Evolutionary conservation across 2,797 vertebrate species (phyloP).

Genomic region (Sebastes aleutianus): DNA sequence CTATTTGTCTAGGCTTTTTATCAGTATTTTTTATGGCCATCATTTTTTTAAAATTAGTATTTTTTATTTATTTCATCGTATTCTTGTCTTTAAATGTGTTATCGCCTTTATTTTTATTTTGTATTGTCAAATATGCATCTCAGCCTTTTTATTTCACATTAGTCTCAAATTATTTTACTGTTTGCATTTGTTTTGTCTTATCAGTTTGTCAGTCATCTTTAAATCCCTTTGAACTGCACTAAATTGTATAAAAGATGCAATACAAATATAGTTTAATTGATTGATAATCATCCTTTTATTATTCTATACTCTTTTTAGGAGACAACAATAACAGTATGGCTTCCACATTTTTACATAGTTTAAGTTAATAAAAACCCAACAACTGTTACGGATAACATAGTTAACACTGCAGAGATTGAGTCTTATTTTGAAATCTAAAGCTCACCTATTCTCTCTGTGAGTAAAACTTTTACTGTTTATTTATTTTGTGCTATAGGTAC

Average conservation of each 20-base stretch:
- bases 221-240: not conserved
- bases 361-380: not conserved
- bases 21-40: not conserved
- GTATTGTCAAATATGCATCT: not conserved
- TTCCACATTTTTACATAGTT: not conserved
- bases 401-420: not conserved
- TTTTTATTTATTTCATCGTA: not conserved
- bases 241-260: not conserved
- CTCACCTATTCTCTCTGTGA: not conserved
- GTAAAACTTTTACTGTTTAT: not conserved
- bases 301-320: not conserved
- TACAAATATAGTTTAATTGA: not conserved
- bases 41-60: accelerated
- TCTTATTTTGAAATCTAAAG: not conserved
- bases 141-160: not conserved
- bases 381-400: not conserved
- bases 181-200: not conserved
- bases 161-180: not conserved
- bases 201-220: not conserved
- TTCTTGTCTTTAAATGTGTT: not conserved
- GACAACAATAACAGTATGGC: not conserved
- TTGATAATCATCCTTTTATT: not conserved
- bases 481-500: not conserved
- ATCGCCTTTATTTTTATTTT: not conserved
- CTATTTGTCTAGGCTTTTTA: not conserved